Base-by-base conservation (phyloP, 2,797 vertebrate species). In the Oryzias sinensis region DNA sequence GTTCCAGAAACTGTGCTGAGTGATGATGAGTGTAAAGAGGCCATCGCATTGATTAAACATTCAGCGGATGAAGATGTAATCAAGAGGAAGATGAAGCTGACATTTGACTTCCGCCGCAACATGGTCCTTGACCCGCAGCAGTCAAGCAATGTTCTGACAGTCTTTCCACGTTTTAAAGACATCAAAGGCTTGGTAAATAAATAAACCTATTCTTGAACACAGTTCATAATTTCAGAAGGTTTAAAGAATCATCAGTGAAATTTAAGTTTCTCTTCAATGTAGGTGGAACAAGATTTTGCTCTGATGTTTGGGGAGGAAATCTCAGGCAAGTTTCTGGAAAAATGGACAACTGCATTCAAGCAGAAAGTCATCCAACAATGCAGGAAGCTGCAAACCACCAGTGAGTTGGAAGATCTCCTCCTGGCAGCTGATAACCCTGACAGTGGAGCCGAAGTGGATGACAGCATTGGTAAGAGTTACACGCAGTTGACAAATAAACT, bases 1-100 rank as follows among this genome's bases (percentile, higher is more conserved):
- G 16, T 70, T 76, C 50, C 70, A 49, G 67, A 79, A 46, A 53
- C 25, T 20, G 25, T 15, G 51, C 61, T 77, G 62, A 77, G 25
- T 25, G 68, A 76, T 22, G 20, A 76, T 22, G 20, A 22, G 20
- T 22, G 20, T 22, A 22, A 22, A 2, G 20, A 22, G 20, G 20
- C 20, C 37, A 40, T 40, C 13, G 37, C 37, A 16, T 16, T 17
- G 20, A 22, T 22, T 22, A 22, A 22, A 22, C 20, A 22, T 22
- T 22, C 20, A 22, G 20, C 20, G 2, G 17, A 20, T 46, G 6
- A 8, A 11, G 44, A 4, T n/a, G 6, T 11, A 4, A 20, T 20
- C 44, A 17, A n/a, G 15, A 6, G 15, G 16, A 5, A 44, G 41
- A 59, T 51, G 49, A 59, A 51, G 6, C 18, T 59, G 24, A 59